Percentiles rank a stretch among this genome's conserved stretches.
These are phyloP conservation scores for Stenodema calcarata DNA, from an alignment of 2,888 invertebrate genomes.

Conservation along the genomic window DNA sequence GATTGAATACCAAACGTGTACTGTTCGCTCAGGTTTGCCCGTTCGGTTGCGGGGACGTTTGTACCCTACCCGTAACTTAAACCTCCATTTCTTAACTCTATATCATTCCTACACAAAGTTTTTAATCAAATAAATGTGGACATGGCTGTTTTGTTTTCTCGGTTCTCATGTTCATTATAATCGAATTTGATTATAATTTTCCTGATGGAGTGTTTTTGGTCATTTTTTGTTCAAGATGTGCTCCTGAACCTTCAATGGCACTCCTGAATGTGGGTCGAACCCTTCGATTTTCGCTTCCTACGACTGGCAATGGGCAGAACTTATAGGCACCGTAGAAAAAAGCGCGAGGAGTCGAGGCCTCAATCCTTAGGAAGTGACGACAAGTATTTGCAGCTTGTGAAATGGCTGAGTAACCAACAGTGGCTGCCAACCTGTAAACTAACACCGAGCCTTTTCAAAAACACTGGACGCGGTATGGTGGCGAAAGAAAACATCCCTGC, in stretches of 20 bases:
- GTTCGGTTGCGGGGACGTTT: too few species aligned
- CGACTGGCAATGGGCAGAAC: slow-evolving; percentile 54
- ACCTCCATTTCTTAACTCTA: too few species aligned
- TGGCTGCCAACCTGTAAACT: slow-evolving; percentile 69
- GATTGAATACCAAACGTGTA: too few species aligned
- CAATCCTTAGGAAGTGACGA: slow-evolving; percentile 35
- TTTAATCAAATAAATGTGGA: too few species aligned
- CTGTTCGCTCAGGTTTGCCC: too few species aligned
- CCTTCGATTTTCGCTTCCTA: background rate
- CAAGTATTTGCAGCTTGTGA: slow-evolving; percentile 61
- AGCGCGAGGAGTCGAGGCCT: background rate
- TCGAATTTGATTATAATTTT: background rate
- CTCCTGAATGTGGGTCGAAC: slow-evolving; percentile 8
- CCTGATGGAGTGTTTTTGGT: slow-evolving; percentile 20
- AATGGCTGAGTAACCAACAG: slow-evolving; percentile 66
- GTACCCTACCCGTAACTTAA: too few species aligned
- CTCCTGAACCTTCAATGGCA: slow-evolving; percentile 31
- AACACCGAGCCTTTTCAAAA: slow-evolving; percentile 67
- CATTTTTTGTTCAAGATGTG: slow-evolving; percentile 44
- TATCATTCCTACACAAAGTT: too few species aligned
- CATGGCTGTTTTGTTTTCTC: background rate
- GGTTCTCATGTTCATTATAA: background rate
- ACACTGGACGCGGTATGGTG: slow-evolving; percentile 78
- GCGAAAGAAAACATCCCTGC: slow-evolving; percentile 66
- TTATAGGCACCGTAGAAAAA: slow-evolving; percentile 50